Evolutionary conservation across 2,113 vertebrate genomes (phyloP).

Genomic region (Phalacrocorax pelagicus): DNA sequence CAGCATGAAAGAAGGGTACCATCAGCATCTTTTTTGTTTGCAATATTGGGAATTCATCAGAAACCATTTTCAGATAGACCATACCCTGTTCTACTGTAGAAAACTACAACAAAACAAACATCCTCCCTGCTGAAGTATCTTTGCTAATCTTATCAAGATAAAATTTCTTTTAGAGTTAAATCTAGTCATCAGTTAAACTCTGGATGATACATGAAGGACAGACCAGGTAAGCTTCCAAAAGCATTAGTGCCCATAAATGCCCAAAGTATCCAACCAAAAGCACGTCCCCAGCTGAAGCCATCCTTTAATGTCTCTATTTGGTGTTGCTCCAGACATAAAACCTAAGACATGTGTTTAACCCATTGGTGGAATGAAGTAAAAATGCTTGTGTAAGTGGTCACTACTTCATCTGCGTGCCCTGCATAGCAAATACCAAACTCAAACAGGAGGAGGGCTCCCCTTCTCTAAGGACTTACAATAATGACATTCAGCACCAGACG

Average conservation of each 20-base stretch:
- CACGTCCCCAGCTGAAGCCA: neutral
- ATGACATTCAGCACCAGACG: accelerated
- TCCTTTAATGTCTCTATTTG: neutral
- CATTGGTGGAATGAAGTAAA: neutral
- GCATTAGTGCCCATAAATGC: neutral
- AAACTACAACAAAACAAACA: neutral
- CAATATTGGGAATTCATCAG: neutral
- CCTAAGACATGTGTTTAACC: neutral
- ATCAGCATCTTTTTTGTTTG: neutral
- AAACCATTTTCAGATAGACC: neutral
- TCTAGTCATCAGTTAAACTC: neutral
- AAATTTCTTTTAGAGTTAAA: neutral
- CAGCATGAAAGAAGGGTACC: neutral
- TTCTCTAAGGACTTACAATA: neutral
- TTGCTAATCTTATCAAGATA: neutral
- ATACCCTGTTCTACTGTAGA: neutral
- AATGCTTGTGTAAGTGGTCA: accelerated
- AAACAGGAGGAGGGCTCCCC: neutral
- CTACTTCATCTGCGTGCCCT: neutral
- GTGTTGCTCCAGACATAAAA: neutral
- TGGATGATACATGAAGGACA: neutral
- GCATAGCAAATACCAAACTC: neutral
- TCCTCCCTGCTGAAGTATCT: neutral
- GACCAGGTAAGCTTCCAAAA: neutral
- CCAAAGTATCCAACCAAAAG: neutral